phyloP scores from a whole-genome alignment of 2,797 vertebrate genomes.

The Pangasius djambal region DNA sequence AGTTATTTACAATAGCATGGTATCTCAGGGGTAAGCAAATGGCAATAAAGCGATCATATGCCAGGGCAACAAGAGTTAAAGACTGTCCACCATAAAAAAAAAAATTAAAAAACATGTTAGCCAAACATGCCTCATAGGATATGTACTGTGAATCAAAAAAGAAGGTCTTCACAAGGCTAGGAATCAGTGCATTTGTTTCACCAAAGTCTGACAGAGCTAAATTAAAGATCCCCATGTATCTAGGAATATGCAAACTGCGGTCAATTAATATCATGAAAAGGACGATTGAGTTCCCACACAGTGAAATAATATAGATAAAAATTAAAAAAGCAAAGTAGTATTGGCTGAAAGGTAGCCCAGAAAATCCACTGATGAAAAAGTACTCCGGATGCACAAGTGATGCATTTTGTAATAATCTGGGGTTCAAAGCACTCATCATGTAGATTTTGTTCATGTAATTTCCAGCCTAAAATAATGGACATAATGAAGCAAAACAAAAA shows the following conservation, averaged over 20 bases:
- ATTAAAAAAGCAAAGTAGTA: slow-evolving; percentile 54
- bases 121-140: not conserved
- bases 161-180: not conserved
- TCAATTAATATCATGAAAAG: slow-evolving; percentile 49
- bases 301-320: slow-evolving; percentile 42
- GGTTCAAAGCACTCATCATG: slow-evolving; percentile 40
- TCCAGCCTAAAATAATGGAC: too few species aligned
- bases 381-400: slow-evolving; percentile 50
- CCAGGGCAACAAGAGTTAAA: not conserved
- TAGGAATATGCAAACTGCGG: slow-evolving; percentile 51
- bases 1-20: not conserved
- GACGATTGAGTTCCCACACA: slow-evolving; percentile 54
- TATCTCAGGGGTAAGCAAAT: slow-evolving; percentile 50
- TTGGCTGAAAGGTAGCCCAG: slow-evolving; percentile 29
- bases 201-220: slow-evolving; percentile 45
- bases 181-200: not conserved
- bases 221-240: slow-evolving; percentile 54
- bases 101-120: slow-evolving; percentile 10
- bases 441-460: too few species aligned
- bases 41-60: not conserved
- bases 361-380: slow-evolving; percentile 58
- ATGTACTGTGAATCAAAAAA: not conserved
- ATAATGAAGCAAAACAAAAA: too few species aligned
- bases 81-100: slow-evolving; percentile 47
- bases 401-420: slow-evolving; percentile 26